Conservation (phyloP, 2,888 invertebrate species). For the Lagria hirta region DNA sequence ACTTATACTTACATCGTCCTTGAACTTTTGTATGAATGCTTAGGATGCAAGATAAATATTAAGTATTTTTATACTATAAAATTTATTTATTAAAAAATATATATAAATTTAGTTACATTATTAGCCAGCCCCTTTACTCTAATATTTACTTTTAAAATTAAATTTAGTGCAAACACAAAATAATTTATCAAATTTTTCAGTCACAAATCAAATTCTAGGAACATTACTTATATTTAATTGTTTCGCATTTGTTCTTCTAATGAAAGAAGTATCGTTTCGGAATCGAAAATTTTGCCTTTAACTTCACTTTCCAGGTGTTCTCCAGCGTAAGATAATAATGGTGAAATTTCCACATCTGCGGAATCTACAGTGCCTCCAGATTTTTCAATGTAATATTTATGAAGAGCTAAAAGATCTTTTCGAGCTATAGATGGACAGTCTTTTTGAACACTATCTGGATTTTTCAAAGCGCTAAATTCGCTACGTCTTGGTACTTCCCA, state of each 20-base stretch:
- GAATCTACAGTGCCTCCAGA: slow-evolving; percentile 77
- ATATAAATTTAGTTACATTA: too few relatives aligned
- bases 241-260: slow-evolving; percentile 34
- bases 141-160: too few relatives aligned
- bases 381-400: slow-evolving; percentile 74
- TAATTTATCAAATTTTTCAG: too few relatives aligned
- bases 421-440: slow-evolving; percentile 90
- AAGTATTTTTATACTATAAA: too few relatives aligned
- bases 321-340: slow-evolving; percentile 86
- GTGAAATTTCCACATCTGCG: slow-evolving; percentile 84
- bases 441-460: slow-evolving; percentile 82
- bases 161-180: too few relatives aligned
- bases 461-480: slow-evolving; percentile 97
- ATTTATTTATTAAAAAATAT: too few relatives aligned
- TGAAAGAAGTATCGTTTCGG: slow-evolving; percentile 30
- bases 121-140: too few relatives aligned
- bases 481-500: slow-evolving; percentile 89
- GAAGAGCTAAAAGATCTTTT: slow-evolving; percentile 73
- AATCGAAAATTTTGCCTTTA: slow-evolving; percentile 33
- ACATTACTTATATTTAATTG: too few relatives aligned
- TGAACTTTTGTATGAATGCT: too few relatives aligned
- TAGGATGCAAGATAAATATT: too few relatives aligned
- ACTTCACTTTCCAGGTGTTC: slow-evolving; percentile 68
- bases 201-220: too few relatives aligned
- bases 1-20: too few relatives aligned